These are phyloP conservation scores for Amphibalanus amphitrite DNA, from an alignment of 1,140 invertebrate genomes.

Conservation along the genomic window DNA sequence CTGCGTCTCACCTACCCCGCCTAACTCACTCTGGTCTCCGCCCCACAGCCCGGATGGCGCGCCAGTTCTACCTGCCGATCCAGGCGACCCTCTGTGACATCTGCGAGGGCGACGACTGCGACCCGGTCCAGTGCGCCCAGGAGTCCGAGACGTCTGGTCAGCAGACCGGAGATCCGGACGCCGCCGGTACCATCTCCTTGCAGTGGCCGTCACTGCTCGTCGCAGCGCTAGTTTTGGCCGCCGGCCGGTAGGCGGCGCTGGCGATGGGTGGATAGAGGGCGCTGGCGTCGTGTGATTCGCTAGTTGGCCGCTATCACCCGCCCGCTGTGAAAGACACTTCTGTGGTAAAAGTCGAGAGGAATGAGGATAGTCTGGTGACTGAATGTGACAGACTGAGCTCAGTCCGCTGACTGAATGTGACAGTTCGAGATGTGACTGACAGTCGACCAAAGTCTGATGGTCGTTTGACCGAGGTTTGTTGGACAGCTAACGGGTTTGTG, in stretches of 20 bases:
- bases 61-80: conserved; percentile 54
- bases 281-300: background rate
- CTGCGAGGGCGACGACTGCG: conserved; percentile 50
- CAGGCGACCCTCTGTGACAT: conserved; percentile 52
- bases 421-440: too few relatives aligned
- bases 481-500: too few relatives aligned
- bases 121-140: conserved; percentile 15
- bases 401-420: too few relatives aligned
- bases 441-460: too few relatives aligned
- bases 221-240: background rate
- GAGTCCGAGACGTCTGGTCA: background rate
- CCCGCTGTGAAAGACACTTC: too few relatives aligned
- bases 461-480: too few relatives aligned
- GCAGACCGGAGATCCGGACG: background rate
- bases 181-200: too few relatives aligned
- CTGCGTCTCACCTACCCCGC: too few relatives aligned
- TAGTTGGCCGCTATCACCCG: background rate
- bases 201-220: background rate
- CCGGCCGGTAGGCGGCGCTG: background rate
- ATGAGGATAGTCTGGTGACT: too few relatives aligned
- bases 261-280: background rate
- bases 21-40: too few relatives aligned
- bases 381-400: too few relatives aligned
- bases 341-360: too few relatives aligned
- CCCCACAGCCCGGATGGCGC: conserved; percentile 38